Evolutionary conservation across 2,113 vertebrate species (phyloP).

Genomic region (Ochotona curzoniae): DNA sequence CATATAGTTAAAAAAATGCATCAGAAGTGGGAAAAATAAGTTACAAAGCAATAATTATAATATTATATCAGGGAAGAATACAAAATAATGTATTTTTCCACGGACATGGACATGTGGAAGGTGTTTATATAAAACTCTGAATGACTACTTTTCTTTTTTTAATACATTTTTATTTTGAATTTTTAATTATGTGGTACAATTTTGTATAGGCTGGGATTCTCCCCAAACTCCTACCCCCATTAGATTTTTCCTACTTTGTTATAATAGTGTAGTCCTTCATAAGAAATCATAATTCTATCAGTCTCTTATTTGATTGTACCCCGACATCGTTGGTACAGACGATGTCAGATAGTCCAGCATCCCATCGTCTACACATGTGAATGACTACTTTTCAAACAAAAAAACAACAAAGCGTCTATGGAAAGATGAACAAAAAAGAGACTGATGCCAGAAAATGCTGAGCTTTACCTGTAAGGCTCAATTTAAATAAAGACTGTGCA

Average conservation of each 20-base stretch:
- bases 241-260: too few relatives aligned
- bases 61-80: neutral
- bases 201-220: too few relatives aligned
- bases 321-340: too few relatives aligned
- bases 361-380: too few relatives aligned
- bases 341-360: too few relatives aligned
- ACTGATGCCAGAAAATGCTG: neutral
- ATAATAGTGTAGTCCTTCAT: too few relatives aligned
- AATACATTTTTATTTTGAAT: too few relatives aligned
- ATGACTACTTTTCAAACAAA: neutral
- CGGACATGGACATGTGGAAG: neutral
- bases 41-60: neutral
- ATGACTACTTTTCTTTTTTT: neutral
- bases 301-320: too few relatives aligned
- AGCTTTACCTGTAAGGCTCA: neutral
- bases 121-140: neutral
- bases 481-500: neutral
- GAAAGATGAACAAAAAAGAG: neutral
- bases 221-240: too few relatives aligned
- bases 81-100: conserved; percentile 17
- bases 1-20: neutral
- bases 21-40: conserved; percentile 31
- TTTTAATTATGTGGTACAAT: too few relatives aligned
- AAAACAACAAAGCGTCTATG: neutral
- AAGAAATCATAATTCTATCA: too few relatives aligned